Base-by-base conservation (phyloP, 2,888 invertebrate genomes). In the Dromius quadrimaculatus region DNA sequence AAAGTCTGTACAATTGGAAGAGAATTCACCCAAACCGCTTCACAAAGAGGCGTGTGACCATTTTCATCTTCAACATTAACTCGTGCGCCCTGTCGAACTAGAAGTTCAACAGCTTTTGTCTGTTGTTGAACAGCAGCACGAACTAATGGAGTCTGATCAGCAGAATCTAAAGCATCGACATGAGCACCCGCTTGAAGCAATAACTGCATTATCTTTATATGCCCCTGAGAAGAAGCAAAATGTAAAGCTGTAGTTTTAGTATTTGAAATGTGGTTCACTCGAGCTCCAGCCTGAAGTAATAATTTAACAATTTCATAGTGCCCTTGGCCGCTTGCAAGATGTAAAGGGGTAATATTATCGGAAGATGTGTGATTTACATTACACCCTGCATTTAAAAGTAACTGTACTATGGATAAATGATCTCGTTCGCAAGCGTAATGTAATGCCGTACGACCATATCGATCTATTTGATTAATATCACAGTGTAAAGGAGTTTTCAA, bases 371-470 rank as follows among this genome's bases (percentile, higher is more conserved):
- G 84, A 81, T 92, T 89, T 22, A 90, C 83, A 80, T 86, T 87
- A 77, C 83, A 85, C 84, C 89, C 89, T 78, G 88, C 86, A 77
- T 87, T 84, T 71, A 89, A 77, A 59, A 91, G 82, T 72, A 89
- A 82, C 63, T 85, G 83, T 0, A 90, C 85, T 78, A 89, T 87
- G 59, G 85, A 87, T 57, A 83, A 77, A 78, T 89, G 87, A 0
- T 90, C 90, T 75, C 87, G 86, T 72, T 88, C 88, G 9, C 89
- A 88, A 19, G 92, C 91, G 84, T 92, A 92, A 80, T 92, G 92
- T 66, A 92, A 80, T 0, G 92, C 90, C 71, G 90, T 89, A 76
- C 88, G 85, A 74, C 87, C 87, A 76, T 86, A 87, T 4, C 85
- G 84, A 82, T 90, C 90, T 75, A 88, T 86, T 75, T 88, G 85